These are phyloP conservation scores for Pipra filicauda DNA, from an alignment of 2,113 vertebrate genomes.

Conservation along the genomic window DNA sequence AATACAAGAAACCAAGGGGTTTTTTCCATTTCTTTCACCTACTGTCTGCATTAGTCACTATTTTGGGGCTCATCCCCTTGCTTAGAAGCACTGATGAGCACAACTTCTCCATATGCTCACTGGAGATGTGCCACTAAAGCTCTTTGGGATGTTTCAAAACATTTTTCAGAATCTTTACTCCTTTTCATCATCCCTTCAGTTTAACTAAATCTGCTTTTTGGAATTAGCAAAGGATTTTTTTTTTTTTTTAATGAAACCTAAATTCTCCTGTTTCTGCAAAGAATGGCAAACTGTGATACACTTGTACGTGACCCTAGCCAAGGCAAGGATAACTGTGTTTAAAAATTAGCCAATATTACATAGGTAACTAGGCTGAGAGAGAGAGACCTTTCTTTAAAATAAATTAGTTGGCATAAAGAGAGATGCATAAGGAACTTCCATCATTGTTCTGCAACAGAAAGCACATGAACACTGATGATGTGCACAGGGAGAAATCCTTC, in stretches of 20 bases:
- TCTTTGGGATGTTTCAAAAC: neutral
- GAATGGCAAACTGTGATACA: neutral
- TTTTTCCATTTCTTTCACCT: neutral
- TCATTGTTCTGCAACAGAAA: neutral
- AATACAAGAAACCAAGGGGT: neutral
- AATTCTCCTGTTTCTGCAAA: neutral
- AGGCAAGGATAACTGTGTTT: neutral
- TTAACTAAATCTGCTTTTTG: neutral
- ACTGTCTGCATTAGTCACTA: rapidly evolving
- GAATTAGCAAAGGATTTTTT: neutral
- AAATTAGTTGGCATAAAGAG: neutral
- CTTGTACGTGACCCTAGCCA: neutral
- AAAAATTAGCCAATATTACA: neutral
- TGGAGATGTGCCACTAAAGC: neutral
- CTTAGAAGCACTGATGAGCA: neutral
- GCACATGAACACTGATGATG: neutral
- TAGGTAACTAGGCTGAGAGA: neutral
- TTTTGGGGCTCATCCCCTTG: neutral
- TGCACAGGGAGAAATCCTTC: neutral
- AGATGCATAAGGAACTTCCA: neutral
- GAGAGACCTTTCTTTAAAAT: neutral
- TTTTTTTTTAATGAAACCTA: neutral
- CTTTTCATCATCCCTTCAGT: neutral
- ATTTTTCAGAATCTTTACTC: neutral
- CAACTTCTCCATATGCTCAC: neutral